Conservation (phyloP, 2,113 vertebrate species). For the Platichthys flesus region DNA sequence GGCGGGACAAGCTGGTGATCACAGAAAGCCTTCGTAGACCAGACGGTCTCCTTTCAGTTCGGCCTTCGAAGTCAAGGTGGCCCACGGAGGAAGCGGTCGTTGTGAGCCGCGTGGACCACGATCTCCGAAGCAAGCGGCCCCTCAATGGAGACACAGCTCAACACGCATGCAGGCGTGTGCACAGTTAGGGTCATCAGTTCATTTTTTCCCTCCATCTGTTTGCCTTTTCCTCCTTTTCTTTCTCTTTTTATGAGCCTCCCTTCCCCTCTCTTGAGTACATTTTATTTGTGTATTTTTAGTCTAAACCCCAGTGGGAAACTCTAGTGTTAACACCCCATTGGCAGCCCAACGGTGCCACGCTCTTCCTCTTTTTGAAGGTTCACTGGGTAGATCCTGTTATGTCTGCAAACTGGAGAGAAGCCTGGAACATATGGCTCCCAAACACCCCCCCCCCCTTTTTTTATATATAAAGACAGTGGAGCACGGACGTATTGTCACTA, state of each 20-base stretch:
- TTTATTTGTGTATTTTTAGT: slow-evolving; percentile 75
- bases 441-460: not conserved
- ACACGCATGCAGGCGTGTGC: not conserved
- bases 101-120: too few species aligned
- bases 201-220: slow-evolving; percentile 53
- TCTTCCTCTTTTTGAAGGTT: slow-evolving; percentile 23
- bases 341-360: slow-evolving; percentile 44
- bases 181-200: not conserved
- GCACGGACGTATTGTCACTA: not conserved
- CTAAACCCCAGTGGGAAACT: slow-evolving; percentile 59
- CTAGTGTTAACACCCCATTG: slow-evolving; percentile 54
- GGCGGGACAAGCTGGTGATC: too few species aligned
- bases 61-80: not conserved
- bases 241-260: slow-evolving; percentile 7
- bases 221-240: slow-evolving; percentile 27
- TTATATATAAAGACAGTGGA: not conserved
- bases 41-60: not conserved
- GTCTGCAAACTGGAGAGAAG: slow-evolving; percentile 36
- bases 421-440: slow-evolving; percentile 5
- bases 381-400: slow-evolving; percentile 25
- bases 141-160: not conserved
- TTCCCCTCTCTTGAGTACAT: slow-evolving; percentile 37
- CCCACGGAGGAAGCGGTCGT: not conserved
- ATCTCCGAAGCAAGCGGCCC: not conserved
- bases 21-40: too few species aligned